phyloP scores from a whole-genome alignment of 2,113 vertebrate genomes.

The Gopherus flavomarginatus region DNA sequence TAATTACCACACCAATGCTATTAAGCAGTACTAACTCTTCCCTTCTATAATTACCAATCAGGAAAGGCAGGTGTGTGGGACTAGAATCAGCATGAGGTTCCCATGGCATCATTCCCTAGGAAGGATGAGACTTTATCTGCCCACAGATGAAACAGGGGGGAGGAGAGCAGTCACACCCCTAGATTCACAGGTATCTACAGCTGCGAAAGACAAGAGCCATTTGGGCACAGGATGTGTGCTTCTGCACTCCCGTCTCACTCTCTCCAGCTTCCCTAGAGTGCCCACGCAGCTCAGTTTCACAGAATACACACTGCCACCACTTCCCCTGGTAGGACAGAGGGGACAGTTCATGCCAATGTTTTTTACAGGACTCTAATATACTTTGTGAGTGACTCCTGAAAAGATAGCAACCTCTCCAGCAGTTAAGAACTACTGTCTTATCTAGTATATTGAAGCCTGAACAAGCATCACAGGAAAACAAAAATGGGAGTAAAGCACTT shows the following conservation, averaged over 20 bases:
- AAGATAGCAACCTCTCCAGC: background rate
- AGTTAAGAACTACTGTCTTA: background rate
- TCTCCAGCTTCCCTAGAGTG: background rate
- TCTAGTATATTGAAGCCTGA: background rate
- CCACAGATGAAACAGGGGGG: background rate
- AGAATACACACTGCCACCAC: background rate
- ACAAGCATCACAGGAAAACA: background rate
- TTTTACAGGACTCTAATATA: background rate
- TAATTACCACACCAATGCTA: constrained; percentile 21
- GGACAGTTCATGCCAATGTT: background rate
- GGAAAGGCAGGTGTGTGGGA: background rate
- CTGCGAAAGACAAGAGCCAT: no score
- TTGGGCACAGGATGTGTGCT: background rate
- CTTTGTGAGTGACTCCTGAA: background rate
- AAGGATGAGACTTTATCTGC: background rate
- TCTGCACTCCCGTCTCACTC: background rate
- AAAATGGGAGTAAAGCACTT: background rate
- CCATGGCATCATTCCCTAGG: background rate
- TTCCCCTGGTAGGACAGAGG: background rate
- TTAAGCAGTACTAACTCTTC: constrained; percentile 5
- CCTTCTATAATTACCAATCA: background rate
- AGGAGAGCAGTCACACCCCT: background rate
- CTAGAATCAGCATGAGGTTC: background rate
- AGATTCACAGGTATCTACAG: background rate
- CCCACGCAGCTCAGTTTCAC: background rate